These are phyloP conservation scores for Chloebia gouldiae DNA, from an alignment of 2,113 vertebrate species.

Conservation along the genomic window DNA sequence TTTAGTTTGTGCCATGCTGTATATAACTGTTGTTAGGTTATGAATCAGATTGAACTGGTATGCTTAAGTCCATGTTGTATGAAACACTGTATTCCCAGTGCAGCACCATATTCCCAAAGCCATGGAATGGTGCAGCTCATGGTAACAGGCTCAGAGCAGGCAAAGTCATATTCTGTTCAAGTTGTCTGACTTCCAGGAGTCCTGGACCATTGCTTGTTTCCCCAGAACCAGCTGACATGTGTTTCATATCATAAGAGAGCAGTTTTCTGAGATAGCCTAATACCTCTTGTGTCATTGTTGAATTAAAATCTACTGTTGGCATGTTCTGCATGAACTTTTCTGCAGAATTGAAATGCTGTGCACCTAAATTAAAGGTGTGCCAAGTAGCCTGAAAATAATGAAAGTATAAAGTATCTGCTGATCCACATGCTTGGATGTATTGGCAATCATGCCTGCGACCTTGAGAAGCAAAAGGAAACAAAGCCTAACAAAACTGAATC, in stretches of 20 bases:
- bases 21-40: background rate
- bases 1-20: background rate
- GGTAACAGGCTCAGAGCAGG: background rate
- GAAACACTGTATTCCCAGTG: background rate
- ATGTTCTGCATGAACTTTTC: background rate
- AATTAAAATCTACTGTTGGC: background rate
- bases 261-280: background rate
- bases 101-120: background rate
- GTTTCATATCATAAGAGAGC: background rate
- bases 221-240: background rate
- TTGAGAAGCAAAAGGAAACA: background rate
- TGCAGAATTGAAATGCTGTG: background rate
- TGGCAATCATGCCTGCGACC: background rate
- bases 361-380: background rate
- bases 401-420: background rate
- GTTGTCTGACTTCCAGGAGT: background rate
- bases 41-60: background rate
- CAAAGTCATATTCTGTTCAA: background rate
- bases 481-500: background rate
- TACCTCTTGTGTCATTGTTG: background rate
- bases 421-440: background rate
- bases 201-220: background rate
- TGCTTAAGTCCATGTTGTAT: background rate
- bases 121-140: background rate
- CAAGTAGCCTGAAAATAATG: constrained; percentile 3